Base-by-base conservation (phyloP, 2,888 invertebrate species). In the Meta bourneti region DNA sequence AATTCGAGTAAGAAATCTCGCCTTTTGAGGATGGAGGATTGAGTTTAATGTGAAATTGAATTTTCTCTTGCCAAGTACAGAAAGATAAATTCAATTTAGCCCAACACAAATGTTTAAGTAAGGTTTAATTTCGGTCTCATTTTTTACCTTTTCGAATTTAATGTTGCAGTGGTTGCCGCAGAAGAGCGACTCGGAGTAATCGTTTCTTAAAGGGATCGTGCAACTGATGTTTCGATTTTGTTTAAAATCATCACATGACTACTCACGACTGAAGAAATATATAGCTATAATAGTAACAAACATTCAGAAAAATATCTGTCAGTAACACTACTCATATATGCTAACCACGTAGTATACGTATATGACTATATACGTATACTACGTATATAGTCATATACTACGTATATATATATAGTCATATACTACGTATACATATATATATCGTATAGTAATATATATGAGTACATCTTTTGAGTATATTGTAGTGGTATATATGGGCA, bases 51-150 rank as follows among this genome's bases (percentile, higher is more conserved):
- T 9, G 49, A 70, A 61, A 86, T 78, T 84, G 16, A 84, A 84
- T 75, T 72, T 77, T 34, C 48, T 16, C 52, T 52, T 34, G 48
- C 19, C 34, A 19, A 54, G 75, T 49, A 70, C 34, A 34, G 16
- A n/a, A 8, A 84, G 75, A 70, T 86, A 78, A 86, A 86, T 86
- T 86, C 34, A 78, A 78, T 86, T 86, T 69, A 70, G 70, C 51
- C 52, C 20, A 51, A 78, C 70, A 70, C 49, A 71, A 86, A 86
- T 86, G 71, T 86, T 86, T 78, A 74, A 78, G 71, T 70, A 70
- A 78, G 20, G 34, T 86, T 69, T 69, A 86, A 78, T 86, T 85
- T 86, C 72, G 20, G 61, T 34, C 13, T 13, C 11, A 34, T 34
- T 61, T 79, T 7, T 7, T 61, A 7, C 7, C 52, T 19, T 19